Base-by-base conservation (phyloP, 2,888 invertebrate genomes). In the Sinelater perroti region DNA sequence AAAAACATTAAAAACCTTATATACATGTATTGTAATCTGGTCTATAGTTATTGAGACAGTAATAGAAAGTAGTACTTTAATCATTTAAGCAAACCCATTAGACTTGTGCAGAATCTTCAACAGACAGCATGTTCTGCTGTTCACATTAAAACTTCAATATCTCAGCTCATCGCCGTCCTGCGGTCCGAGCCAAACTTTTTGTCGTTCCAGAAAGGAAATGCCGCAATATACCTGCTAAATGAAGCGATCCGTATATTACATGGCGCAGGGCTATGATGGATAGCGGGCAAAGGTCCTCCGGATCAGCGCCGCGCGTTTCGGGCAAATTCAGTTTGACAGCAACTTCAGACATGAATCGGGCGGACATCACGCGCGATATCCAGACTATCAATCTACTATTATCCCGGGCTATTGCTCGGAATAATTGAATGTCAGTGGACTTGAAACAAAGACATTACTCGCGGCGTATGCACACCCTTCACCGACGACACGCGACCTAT, bases 351-450 rank as follows among this genome's bases (percentile, higher is more conserved):
- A 42, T 16, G 53, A 47, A 58, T 54, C 26, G 35, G 31, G 31
- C 31, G 21, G 31, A 30, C 53, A 49, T 53, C 49, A 52, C 42
- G 44, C 49, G 36, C 51, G 50, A 52, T 26, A 56, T 56, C 55
- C 54, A 54, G 20, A 47, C 60, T 67, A 76, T 77, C 76, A 76
- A 76, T 78, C 71, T 70, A 67, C 70, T 56, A 76, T 78, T 76
- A 78, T 77, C 67, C 67, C 75, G 72, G 71, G 69, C 77, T 75
- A 76, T 76, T 77, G 77, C 77, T 70, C 73, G 73, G 74, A 77
- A 77, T 79, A 79, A 79, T 78, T 79, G 79, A 78, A 78, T 78
- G 75, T 70, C 76, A 73, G 72, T 76, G 74, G 72, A 75, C 72
- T 77, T 75, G 78, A 78, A 78, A 78, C 78, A 78, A 78, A 77